Conservation (phyloP, 1,140 invertebrate genomes). For the Ceratosolen fusciceps region DNA sequence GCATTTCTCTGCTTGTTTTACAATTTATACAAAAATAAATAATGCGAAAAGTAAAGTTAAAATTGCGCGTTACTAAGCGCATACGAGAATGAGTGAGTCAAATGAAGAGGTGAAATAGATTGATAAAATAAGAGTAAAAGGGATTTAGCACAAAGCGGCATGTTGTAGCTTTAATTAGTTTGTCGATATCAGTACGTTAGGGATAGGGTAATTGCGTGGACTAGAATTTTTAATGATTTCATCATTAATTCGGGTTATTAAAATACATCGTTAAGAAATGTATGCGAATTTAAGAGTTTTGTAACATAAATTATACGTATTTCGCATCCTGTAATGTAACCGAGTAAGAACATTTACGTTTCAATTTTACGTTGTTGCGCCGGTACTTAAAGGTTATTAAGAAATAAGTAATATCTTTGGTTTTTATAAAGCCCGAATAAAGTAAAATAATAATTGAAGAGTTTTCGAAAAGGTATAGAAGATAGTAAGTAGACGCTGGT, state of each 20-base stretch:
- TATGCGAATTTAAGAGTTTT: no score
- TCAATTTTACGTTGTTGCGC: no score
- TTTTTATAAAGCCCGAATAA: neutral
- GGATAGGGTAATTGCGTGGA: no score
- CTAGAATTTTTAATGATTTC: no score
- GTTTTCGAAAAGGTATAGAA: neutral
- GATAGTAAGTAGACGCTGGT: constrained; percentile 2
- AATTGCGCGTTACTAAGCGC: neutral
- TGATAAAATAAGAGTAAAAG: constrained; percentile 16
- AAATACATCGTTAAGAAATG: no score
- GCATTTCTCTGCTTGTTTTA: no score
- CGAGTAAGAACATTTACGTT: no score
- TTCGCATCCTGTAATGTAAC: no score
- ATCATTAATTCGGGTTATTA: no score
- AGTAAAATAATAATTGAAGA: neutral
- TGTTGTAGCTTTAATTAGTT: neutral
- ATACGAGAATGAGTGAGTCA: neutral
- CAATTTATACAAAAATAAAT: neutral
- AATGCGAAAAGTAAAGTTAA: neutral
- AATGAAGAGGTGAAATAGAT: neutral
- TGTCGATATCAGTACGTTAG: no score
- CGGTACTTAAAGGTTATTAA: no score
- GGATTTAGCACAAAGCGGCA: constrained; percentile 22
- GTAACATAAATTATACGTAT: no score
- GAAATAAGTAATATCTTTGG: neutral